These are phyloP conservation scores for Argya squamiceps DNA, from an alignment of 2,797 vertebrate species.

Conservation along the genomic window DNA sequence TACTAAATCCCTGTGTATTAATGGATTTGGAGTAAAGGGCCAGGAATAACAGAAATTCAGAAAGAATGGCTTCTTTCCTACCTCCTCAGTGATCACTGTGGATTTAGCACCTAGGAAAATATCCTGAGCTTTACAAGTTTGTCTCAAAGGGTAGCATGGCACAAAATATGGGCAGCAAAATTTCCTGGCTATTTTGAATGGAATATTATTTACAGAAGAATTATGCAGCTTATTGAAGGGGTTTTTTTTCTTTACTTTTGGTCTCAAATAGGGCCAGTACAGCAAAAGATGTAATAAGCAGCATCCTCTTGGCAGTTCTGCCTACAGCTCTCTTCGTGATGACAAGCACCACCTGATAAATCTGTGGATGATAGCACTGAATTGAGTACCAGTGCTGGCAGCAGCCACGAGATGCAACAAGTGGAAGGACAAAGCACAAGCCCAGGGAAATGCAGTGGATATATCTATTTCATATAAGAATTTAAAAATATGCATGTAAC, in stretches of 20 bases:
- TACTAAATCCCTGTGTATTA: conserved; percentile 23
- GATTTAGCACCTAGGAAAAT: not conserved
- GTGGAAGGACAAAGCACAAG: not conserved
- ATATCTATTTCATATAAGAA: not conserved
- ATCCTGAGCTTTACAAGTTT: not conserved
- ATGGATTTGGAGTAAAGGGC: conserved; percentile 20
- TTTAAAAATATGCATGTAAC: not conserved
- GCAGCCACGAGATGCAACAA: not conserved
- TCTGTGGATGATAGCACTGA: not conserved
- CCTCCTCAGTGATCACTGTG: not conserved
- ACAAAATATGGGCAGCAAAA: not conserved
- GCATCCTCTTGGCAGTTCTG: not conserved
- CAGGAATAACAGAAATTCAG: conserved; percentile 14
- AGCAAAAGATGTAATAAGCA: not conserved
- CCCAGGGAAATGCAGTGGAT: not conserved
- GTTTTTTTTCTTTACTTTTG: not conserved
- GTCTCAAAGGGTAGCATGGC: not conserved
- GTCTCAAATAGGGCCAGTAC: not conserved
- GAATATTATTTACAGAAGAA: not conserved
- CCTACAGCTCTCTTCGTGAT: not conserved
- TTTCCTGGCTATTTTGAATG: not conserved
- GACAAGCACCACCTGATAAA: not conserved
- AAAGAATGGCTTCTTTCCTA: not conserved
- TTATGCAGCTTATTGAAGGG: not conserved
- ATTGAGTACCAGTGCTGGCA: not conserved